phyloP scores from a whole-genome alignment of 2,797 vertebrate species.

The Uromys caudimaculatus region DNA sequence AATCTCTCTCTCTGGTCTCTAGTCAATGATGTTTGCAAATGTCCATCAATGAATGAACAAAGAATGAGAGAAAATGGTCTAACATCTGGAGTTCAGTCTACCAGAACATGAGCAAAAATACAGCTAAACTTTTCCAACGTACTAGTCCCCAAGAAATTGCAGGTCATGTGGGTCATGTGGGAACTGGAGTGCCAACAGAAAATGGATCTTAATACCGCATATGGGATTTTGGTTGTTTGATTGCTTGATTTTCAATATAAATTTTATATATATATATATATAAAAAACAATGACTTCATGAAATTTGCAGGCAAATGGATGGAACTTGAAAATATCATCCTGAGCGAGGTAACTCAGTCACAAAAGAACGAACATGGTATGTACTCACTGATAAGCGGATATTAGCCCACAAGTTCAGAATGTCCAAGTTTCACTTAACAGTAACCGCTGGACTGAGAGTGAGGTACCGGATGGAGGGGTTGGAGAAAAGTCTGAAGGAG shows the following conservation, averaged over 20 bases:
- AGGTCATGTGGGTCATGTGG: not conserved
- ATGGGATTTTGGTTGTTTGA: not conserved
- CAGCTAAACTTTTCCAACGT: not conserved
- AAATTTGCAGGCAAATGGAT: no score
- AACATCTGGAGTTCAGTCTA: not conserved
- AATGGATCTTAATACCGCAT: not conserved
- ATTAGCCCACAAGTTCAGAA: no score
- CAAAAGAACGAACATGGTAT: no score
- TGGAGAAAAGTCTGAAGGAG: no score
- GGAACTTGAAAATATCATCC: no score
- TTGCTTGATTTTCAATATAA: not conserved
- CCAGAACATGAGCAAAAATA: not conserved
- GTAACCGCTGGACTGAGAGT: no score
- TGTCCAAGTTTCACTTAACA: no score
- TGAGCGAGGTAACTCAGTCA: no score
- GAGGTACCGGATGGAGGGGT: no score
- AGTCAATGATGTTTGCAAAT: not conserved
- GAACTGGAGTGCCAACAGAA: not conserved
- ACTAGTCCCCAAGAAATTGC: not conserved
- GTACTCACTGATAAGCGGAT: no score
- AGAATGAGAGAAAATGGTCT: not conserved
- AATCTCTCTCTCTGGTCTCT: not conserved
- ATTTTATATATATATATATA: no score
- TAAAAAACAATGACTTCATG: no score
- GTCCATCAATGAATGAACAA: not conserved